These are phyloP conservation scores for Gasteruption jaculator DNA, from an alignment of 2,888 invertebrate species.

Conservation along the genomic window DNA sequence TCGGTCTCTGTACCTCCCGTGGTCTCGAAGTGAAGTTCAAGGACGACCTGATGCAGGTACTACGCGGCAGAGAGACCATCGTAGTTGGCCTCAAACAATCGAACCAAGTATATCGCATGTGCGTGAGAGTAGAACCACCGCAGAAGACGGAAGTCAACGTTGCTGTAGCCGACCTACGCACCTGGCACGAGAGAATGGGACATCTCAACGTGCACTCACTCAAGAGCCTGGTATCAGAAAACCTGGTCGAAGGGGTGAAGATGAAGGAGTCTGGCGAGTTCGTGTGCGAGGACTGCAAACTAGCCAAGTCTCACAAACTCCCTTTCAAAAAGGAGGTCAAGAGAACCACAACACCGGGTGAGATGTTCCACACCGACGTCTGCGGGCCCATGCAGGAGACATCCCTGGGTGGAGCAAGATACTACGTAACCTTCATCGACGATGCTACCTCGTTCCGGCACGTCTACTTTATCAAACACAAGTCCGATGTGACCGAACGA, in stretches of 20 bases:
- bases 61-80: slow-evolving; percentile 5
- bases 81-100: slow-evolving; percentile 17
- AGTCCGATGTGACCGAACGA: slow-evolving; percentile 15
- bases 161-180: no score
- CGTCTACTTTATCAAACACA: slow-evolving; percentile 30
- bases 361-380: slow-evolving; percentile 27
- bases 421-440: slow-evolving; percentile 31
- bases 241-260: slow-evolving; percentile 19
- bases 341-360: slow-evolving; percentile 21
- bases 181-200: slow-evolving; percentile 28
- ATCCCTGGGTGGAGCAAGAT: slow-evolving; percentile 28
- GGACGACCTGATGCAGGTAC: not conserved
- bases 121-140: slow-evolving; percentile 15
- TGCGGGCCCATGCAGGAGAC: slow-evolving; percentile 26
- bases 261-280: slow-evolving; percentile 17
- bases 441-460: slow-evolving; percentile 28
- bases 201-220: slow-evolving; percentile 26
- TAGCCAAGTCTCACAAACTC: slow-evolving; percentile 24
- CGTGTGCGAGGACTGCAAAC: slow-evolving; percentile 25
- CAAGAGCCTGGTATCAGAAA: slow-evolving; percentile 16
- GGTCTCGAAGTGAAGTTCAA: slow-evolving; percentile 14
- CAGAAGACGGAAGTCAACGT: slow-evolving; percentile 18
- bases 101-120: slow-evolving; percentile 27
- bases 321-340: slow-evolving; percentile 19
- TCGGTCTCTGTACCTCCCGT: slow-evolving; percentile 13